Conservation (phyloP, 2,113 vertebrate species). For the Tupaia tana region DNA sequence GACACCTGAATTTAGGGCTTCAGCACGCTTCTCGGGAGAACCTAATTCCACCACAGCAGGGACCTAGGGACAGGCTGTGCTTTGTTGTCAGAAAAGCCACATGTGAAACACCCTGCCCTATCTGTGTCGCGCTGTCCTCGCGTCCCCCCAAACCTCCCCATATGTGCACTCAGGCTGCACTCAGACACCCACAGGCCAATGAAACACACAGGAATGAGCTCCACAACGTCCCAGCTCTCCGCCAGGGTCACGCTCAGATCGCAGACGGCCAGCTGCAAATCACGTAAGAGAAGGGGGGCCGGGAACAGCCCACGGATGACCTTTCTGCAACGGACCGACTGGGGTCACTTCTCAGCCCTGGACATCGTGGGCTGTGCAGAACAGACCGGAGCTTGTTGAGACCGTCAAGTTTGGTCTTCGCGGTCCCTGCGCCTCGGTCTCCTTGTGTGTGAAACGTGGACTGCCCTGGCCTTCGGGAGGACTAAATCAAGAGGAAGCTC, state of each 20-base stretch:
- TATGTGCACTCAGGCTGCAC: background rate
- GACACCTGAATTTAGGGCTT: background rate
- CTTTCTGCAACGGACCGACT: background rate
- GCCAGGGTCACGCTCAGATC: background rate
- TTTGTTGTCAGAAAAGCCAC: background rate
- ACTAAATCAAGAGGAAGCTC: background rate
- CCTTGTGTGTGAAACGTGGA: rapidly evolving
- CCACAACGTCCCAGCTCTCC: too few species aligned
- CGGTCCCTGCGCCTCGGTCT: rapidly evolving
- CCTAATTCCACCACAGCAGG: background rate
- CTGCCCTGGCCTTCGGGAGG: rapidly evolving
- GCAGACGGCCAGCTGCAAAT: too few species aligned
- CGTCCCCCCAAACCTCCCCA: too few species aligned
- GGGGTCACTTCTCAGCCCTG: background rate
- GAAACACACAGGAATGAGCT: too few species aligned
- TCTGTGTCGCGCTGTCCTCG: background rate
- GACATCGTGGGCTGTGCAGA: rapidly evolving
- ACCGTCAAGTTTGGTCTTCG: rapidly evolving
- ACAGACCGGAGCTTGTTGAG: rapidly evolving
- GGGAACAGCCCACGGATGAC: rapidly evolving
- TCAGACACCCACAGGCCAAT: rapidly evolving
- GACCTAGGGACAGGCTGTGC: background rate
- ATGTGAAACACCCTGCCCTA: rapidly evolving
- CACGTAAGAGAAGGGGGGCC: background rate
- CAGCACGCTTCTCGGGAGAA: rapidly evolving